Base-by-base conservation (phyloP, 2,888 invertebrate genomes). In the Mesoligia furuncula region DNA sequence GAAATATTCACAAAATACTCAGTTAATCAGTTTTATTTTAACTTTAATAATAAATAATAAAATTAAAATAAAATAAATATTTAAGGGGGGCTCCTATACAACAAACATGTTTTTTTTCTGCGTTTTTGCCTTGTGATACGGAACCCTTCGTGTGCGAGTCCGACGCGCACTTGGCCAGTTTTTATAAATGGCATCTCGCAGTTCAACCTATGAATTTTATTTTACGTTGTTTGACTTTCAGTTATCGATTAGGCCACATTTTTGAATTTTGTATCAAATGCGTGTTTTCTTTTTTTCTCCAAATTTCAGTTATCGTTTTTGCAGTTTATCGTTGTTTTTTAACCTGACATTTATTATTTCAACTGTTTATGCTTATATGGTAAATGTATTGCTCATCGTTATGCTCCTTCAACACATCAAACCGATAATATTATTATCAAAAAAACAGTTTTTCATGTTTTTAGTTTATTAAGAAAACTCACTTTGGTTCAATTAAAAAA, bases 401-500 rank as follows among this genome's bases (percentile, higher is more conserved):
- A 68, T n/a, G 27, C 5, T 57, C 39, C 48, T 68, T 27, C 39
- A 64, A 73, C n/a, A 42, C 39, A 80, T 39, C 15, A 51, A 42
- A 36, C 48, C 24, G 64, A 51, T 69, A 68, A 15, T 62, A 57
- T 31, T 31, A 9, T 77, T 20, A 77, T 66, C 39, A 57, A 66
- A 42, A 31, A 57, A 48, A 45, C 48, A 0, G 24, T 45, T 24
- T 27, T 45, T 68, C 4, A 27, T 61, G 42, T 77, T 54, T 77
- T 64, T 59, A 59, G 79, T 66, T 31, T n/a, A 71, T 59, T 59
- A 66, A 20, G 20, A 31, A 39, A 31, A 79, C 5, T 15, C 48
- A 59, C 2, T 73, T 79, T 8, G 20, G 39, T 42, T 68, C 31
- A 74, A 69, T 74, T 51, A 80, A 73, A 24, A 73, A 24, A 61